Base-by-base conservation (phyloP, 2,888 invertebrate species). In the Timema podura region DNA sequence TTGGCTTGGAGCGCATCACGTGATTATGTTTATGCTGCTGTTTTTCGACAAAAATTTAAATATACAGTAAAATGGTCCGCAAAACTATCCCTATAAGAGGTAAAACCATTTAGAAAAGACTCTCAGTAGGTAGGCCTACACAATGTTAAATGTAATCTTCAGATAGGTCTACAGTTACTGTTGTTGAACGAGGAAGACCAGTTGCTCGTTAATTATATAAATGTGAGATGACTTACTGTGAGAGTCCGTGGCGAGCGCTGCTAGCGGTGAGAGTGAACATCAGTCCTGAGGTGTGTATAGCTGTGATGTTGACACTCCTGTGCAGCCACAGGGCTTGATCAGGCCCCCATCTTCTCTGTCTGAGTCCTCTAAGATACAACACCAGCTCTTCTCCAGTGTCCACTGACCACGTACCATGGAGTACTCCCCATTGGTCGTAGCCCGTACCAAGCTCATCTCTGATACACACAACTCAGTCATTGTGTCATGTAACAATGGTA, bases 381-480 rank as follows among this genome's bases (percentile, higher is more conserved):
- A 77, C 77, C 77, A 75, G 73, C 48, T 78, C 78, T 11, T 81
- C 76, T 1, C 79, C 79, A 65, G 83, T 79, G 70, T 81, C 84
- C 0, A 84, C 79, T 68, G 81, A 82, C 70, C 89, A 77, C 16
- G 84, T 83, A 0, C 90, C 91, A 73, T 85, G 83, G 16, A 88
- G 76, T 0, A 83, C 81, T 6, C 91, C 91, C 81, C 85, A 90
- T 77, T 90, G 90, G 73, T 86, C 82, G 79, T 86, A 88, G 66
- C 88, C 86, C 5, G 80, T 80, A 30, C 71, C 70, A 8, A 68
- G 51, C 7, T 71, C 48, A 5, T 68, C 44, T 7, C 71, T 72
- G 69, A 45, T 48, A 47, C 51, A 51, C 15, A 57, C 15, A 65
- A 11, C 15, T 64, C 6, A 61, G 16, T 6, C 6, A 16, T 67